Base-by-base conservation (phyloP, 2,797 vertebrate species). In the Clarias pachynema region DNA sequence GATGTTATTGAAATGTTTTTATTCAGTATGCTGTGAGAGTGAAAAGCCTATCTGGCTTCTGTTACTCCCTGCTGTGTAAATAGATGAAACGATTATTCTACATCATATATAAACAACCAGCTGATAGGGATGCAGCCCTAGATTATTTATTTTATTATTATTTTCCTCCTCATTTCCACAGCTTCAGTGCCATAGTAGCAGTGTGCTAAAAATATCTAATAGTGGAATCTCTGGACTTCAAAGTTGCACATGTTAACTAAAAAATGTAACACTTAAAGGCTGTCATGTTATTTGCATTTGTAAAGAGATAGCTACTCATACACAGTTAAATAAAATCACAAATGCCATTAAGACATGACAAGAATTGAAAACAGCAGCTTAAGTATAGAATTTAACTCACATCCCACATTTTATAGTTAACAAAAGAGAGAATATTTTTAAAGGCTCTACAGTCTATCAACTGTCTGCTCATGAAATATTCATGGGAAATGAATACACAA, bases 101-200 rank as follows among this genome's bases (percentile, higher is more conserved):
- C 8, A 31, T 84, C 29, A 81, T 56, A 40, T 12, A 24, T 77
- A 86, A 87, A 85, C 81, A 73, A 34, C 37, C 59, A 63, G 29
- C 77, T 14, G 5, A 63, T 18, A 66, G 31, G 79, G 26, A 29
- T 77, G 31, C 44, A 40, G 66, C 14, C 9, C 44, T 8, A 37
- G 40, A 66, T 9, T 4, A 57, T 49, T 49, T 49, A 49, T 12
- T 49, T 49, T 49, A 49, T 49, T 49, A 49, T 37, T 62, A 66
- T 77, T 59, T 34, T 24, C 10, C 57, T 56, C 5, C 10, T 80
- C 56, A 62, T 57, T 65, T 74, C 65, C 14, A 74, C 22, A 49
- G 37, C 26, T 65, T 49, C n/a, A 66, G n/a, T 29, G 40, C 40
- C 3, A 66, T 66, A 34, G 8, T 20, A 75, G 74, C 60, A 79